Percentiles rank a stretch among this genome's conserved stretches.
These are phyloP conservation scores for Acanthiza pusilla DNA, from an alignment of 2,797 vertebrate genomes.

Conservation along the genomic window DNA sequence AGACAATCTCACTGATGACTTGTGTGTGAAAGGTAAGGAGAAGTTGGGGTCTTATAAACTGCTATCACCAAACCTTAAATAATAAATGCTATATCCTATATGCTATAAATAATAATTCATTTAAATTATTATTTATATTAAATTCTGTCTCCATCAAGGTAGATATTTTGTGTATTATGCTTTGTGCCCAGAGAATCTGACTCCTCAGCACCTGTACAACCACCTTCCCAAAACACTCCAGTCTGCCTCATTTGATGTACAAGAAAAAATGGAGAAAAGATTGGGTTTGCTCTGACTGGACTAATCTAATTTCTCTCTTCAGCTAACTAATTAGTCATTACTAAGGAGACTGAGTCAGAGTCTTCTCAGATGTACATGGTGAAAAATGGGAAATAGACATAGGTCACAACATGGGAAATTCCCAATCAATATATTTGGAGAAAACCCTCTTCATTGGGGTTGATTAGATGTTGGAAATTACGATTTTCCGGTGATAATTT, in stretches of 20 bases:
- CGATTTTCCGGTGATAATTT: background rate
- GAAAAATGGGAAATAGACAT: background rate
- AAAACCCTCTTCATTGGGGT: fast-evolving
- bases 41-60: background rate
- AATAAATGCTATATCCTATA: background rate
- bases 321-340: background rate
- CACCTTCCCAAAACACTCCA: background rate
- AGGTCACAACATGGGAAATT: background rate
- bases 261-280: background rate
- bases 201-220: background rate
- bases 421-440: background rate
- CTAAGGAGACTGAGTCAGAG: background rate
- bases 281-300: background rate
- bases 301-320: background rate
- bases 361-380: background rate
- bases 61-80: background rate
- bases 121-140: background rate
- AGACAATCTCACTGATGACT: background rate
- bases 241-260: background rate
- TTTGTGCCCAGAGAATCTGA: background rate
- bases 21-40: background rate
- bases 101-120: background rate
- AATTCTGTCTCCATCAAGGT: background rate
- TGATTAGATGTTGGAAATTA: background rate
- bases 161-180: background rate